phyloP scores from a whole-genome alignment of 2,888 invertebrate genomes.

The Trichogramma evanescens region DNA sequence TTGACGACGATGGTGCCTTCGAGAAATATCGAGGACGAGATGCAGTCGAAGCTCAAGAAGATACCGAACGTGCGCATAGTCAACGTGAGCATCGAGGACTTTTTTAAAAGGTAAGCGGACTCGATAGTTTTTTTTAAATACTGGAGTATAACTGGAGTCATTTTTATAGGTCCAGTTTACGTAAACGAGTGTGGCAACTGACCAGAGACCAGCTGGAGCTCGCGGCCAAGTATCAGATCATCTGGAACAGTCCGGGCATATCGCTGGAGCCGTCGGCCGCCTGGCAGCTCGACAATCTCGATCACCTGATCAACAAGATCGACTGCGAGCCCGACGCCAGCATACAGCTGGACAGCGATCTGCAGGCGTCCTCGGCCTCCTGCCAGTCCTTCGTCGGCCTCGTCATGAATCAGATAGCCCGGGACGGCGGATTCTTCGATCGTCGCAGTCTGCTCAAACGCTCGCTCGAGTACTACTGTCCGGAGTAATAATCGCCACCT shows the following conservation, averaged over 20 bases:
- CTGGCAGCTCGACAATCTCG: constrained; percentile 24
- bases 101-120: constrained; percentile 32
- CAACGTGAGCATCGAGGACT: constrained; percentile 27
- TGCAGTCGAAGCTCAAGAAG: constrained; percentile 22
- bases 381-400: constrained; percentile 38
- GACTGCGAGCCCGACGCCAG: constrained; percentile 2
- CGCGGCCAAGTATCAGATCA: constrained; percentile 34
- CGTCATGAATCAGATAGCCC: constrained; percentile 31
- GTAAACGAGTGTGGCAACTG: constrained; percentile 23
- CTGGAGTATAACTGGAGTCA: background rate
- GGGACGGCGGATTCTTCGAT: constrained; percentile 9
- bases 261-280: constrained; percentile 30
- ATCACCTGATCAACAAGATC: constrained; percentile 25
- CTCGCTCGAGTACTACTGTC: constrained; percentile 31
- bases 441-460: constrained; percentile 22
- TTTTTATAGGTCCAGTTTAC: constrained; percentile 29
- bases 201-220: constrained; percentile 29
- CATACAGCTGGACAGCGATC: constrained; percentile 25
- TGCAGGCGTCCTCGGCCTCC: constrained; percentile 33
- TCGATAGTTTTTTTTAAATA: background rate
- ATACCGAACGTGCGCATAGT: constrained; percentile 30
- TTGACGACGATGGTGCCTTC: too few species aligned
- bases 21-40: background rate
- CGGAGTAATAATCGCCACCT: constrained; percentile 27
- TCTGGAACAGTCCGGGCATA: constrained; percentile 38